These are phyloP conservation scores for Bothrops jararaca DNA, from an alignment of 2,113 vertebrate species.

Conservation along the genomic window DNA sequence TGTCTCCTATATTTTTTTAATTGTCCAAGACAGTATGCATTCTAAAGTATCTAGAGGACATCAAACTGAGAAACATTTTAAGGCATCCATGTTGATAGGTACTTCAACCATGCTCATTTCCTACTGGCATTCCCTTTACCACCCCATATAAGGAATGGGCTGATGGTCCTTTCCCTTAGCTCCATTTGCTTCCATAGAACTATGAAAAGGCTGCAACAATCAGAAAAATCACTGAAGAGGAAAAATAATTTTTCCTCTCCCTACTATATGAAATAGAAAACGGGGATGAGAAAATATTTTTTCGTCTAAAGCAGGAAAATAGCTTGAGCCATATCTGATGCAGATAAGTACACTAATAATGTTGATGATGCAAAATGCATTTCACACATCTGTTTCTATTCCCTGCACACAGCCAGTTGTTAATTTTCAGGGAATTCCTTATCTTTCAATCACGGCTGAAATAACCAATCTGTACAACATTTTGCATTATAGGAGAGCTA, in stretches of 20 bases:
- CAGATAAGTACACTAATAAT: constrained; percentile 21
- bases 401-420: not conserved
- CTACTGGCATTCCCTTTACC: not conserved
- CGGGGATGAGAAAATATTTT: constrained; percentile 2
- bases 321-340: not conserved
- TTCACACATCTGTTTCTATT: not conserved
- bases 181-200: not conserved
- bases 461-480: not conserved
- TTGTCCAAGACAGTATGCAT: not conserved
- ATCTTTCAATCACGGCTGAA: constrained; percentile 26
- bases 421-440: constrained; percentile 27
- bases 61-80: not conserved
- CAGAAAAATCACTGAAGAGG: not conserved
- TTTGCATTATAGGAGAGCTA: not conserved
- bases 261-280: not conserved
- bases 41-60: not conserved
- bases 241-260: not conserved
- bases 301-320: constrained; percentile 20
- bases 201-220: not conserved
- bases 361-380: constrained; percentile 5
- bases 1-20: not conserved
- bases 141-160: not conserved
- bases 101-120: not conserved
- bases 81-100: not conserved
- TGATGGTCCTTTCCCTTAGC: not conserved